Base-by-base conservation (phyloP, 2,888 invertebrate species). In the Glyphotaelius pellucidus region DNA sequence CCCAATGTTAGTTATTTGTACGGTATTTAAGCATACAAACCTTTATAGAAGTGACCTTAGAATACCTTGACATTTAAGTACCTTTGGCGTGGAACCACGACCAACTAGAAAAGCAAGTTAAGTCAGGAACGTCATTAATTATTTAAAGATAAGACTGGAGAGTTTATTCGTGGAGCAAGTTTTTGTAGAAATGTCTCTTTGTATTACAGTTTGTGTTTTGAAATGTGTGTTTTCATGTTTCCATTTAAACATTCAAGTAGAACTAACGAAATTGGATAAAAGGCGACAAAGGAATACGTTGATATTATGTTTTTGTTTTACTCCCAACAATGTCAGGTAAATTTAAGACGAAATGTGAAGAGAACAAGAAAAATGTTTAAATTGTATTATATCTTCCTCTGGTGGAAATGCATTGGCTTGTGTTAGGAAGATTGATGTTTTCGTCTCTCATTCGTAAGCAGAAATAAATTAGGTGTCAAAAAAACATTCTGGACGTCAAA, bases 121-220 rank as follows among this genome's bases (percentile, higher is more conserved):
- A 67, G 67, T 67, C 67, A n/a, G 67, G 67, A 67, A 25, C 67
- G 67, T 67, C 67, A 67, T 67, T 67, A 67, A 67, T 67, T 67
- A 67, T 67, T 67, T 67, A 67, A 67, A 67, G 67, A 67, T 67
- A 67, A 67, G 67, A 67, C 67, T 67, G n/a, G 67, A 67, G 67
- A 67, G 67, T 67, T 67, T n/a, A 67, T 67, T 25, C 67, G 67
- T 25, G 67, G 67, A 67, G 67, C 25, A 67, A 67, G 67, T 67
- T 67, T 67, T 67, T 67, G 67, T 67, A 67, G 67, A 67, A 67
- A 67, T n/a, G 67, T 67, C 67, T 67, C 67, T 67, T 25, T 67
- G 67, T 67, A 67, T 67, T 67, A 25, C 67, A 67, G 67, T 67
- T 67, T 67, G 67, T 67, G 67, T 52, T 52, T 52, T 52, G 52